Evolutionary conservation across 2,888 invertebrate species (phyloP), one percentile per base, ranked within the genome.

Genomic region (Xylophagus ater): DNA sequence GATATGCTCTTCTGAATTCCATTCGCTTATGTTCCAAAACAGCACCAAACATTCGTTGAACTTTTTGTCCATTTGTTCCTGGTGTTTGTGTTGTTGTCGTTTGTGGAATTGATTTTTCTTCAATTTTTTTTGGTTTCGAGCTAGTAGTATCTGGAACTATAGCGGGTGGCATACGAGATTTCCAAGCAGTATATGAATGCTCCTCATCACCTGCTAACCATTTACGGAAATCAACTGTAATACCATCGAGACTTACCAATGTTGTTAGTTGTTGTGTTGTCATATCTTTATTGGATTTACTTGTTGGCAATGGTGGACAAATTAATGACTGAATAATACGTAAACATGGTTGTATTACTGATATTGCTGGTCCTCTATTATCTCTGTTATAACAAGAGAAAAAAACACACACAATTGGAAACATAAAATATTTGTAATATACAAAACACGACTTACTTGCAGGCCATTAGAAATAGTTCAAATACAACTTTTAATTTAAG

Each of bases 271-370:
- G 70, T 10, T 71, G 70, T 1, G 69, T 60, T 10, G 65, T 62
- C 46, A 71, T 65, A 49, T 72, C 71, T 53, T 73, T 73, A 49
- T 72, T 68, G 34, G 68, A 67, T 53, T 73, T 73, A 6, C 70
- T 69, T 4, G 64, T 57, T 1, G 70, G 71, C 40, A 71, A 67
- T 8, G 71, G 69, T 0, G 81, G 81, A 50, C 78, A 76, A 60
- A 92, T 85, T 10, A 89, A 67, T 43, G 78, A 76, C 53, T 88
- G 84, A 61, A 96, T 74, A 50, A 96, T 93, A 50, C 90, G 83
- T 45, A 96, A 68, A 61, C 94, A 94, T 0, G 96, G 96, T 47
- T 96, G 69, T 45, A 92, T 85, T 13, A 96, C 82, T 43, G 87
- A 84, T 1, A 94, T 87, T 36, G 86, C 81, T 0, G 88, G 86